Evolutionary conservation across 2,113 vertebrate genomes (phyloP), one percentile per base, ranked within the genome.

Genomic region (Pelodiscus sinensis): DNA sequence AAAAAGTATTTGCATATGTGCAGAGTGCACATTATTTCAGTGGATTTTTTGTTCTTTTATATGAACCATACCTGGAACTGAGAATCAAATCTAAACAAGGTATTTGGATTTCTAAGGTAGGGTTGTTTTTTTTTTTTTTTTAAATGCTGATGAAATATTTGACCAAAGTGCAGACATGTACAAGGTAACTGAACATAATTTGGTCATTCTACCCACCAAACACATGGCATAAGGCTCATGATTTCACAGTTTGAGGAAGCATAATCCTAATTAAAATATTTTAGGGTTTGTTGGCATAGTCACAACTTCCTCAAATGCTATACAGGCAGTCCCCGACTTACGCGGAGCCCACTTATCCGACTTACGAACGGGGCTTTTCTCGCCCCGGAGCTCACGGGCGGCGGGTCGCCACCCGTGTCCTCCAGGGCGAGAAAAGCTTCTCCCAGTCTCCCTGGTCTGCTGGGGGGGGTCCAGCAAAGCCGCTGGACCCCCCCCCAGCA

Each of bases 161-260:
- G 87, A 77, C 71, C 4, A 89, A 89, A 90, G 82, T 86, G 52
- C 75, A 75, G 13, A 75, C 10, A 86, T 35, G 85, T 29, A 29
- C 0, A 0, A 81, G 6, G 11, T 85, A 57, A 87, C 8, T 78
- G 80, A 58, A 89, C 38, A 60, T 44, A 50, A 0, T 35, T 65
- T 16, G 35, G 8, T 65, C 44, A 86, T 82, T 88, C 84, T 60
- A 58, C 85, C 24, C 81, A 13, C 81, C 1, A 6, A 82, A 82
- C 58, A 38, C 2, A 79, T 56, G 62, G 18, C 11, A 35, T 35
- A 35, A 71, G 18, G 16, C 6, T 71, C 65, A 71, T 31, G 65
- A 4, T 71, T 35, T 35, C 19, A 35, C 31, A 71, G n/a, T 35
- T 21, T 22, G 8, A 56, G 0, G 79, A 82, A 88, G 9, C 21